Evolutionary conservation across 2,888 invertebrate species (phyloP).

Genomic region (Helicoverpa assulta): DNA sequence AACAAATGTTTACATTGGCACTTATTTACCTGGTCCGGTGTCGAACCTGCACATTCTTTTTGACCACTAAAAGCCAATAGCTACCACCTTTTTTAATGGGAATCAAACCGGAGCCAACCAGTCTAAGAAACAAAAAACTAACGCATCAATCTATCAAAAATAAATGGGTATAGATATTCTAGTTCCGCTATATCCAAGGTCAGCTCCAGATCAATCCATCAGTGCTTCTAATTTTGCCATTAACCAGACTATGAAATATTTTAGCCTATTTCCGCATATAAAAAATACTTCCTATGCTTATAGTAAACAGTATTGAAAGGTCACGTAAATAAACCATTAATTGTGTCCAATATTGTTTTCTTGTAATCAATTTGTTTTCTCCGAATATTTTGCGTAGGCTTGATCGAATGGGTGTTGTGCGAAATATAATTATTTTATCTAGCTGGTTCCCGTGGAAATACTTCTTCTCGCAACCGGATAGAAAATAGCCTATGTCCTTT

Average conservation of each 20-base stretch:
- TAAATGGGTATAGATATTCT: too few relatives aligned
- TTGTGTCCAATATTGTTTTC: slow-evolving; percentile 33
- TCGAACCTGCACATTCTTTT: too few relatives aligned
- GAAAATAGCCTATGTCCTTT: too few relatives aligned
- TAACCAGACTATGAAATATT: slow-evolving; percentile 37
- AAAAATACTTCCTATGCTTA: slow-evolving; percentile 33
- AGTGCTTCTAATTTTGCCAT: slow-evolving; percentile 9
- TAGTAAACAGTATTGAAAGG: slow-evolving; percentile 41
- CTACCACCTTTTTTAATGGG: too few relatives aligned
- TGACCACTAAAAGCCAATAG: too few relatives aligned
- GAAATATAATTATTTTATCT: neutral
- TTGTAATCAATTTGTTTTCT: slow-evolving; percentile 19
- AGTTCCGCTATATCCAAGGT: neutral
- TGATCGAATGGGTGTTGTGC: neutral
- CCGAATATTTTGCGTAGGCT: slow-evolving; percentile 3
- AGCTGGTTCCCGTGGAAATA: too few relatives aligned
- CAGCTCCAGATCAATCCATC: slow-evolving; percentile 8
- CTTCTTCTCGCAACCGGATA: too few relatives aligned
- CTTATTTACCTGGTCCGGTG: too few relatives aligned
- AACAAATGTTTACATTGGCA: too few relatives aligned
- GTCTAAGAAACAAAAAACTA: too few relatives aligned
- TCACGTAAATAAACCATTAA: slow-evolving; percentile 41
- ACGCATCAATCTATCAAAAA: too few relatives aligned
- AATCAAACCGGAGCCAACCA: too few relatives aligned
- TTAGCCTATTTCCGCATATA: slow-evolving; percentile 35